A percentile compares a stretch with the other conserved stretches of the same genome.
Evolutionary conservation across 2,888 invertebrate species (phyloP).

Genomic region (Pseudanteris insignis): DNA sequence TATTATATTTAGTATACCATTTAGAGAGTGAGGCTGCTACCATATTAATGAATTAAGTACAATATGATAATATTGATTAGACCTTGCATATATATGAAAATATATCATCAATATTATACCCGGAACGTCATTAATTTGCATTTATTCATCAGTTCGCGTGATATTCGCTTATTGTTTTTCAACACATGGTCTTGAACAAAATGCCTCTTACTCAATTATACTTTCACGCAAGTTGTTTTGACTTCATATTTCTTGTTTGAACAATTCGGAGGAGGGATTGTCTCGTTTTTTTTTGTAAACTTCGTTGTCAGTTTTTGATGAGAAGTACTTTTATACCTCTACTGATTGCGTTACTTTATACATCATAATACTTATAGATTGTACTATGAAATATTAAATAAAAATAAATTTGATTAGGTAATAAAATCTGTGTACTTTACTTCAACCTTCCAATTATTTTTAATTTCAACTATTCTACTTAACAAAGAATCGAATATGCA

Average conservation of each 20-base stretch:
- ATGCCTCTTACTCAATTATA: conserved; percentile 53
- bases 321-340: conserved; percentile 43
- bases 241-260: conserved; percentile 21
- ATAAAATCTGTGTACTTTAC: conserved; percentile 53
- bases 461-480: too few species aligned
- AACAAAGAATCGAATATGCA: too few species aligned
- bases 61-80: conserved; percentile 66
- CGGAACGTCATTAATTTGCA: conserved; percentile 49
- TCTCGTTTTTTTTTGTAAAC: conserved; percentile 47
- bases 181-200: conserved; percentile 47
- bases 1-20: conserved; percentile 65
- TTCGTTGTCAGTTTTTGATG: conserved; percentile 45
- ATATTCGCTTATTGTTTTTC: conserved; percentile 49
- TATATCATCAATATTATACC: conserved; percentile 61
- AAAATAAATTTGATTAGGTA: conserved; percentile 68
- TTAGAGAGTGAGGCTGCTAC: conserved; percentile 66
- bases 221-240: conserved; percentile 36
- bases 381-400: conserved; percentile 67
- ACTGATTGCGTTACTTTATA: conserved; percentile 65
- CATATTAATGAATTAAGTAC: conserved; percentile 66
- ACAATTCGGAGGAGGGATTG: conserved; percentile 6
- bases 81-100: conserved; percentile 61
- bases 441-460: too few species aligned
- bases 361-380: conserved; percentile 66
- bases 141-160: conserved; percentile 43